These are phyloP conservation scores for Nothoprocta perdicaria DNA, from an alignment of 2,113 vertebrate genomes.

Conservation along the genomic window DNA sequence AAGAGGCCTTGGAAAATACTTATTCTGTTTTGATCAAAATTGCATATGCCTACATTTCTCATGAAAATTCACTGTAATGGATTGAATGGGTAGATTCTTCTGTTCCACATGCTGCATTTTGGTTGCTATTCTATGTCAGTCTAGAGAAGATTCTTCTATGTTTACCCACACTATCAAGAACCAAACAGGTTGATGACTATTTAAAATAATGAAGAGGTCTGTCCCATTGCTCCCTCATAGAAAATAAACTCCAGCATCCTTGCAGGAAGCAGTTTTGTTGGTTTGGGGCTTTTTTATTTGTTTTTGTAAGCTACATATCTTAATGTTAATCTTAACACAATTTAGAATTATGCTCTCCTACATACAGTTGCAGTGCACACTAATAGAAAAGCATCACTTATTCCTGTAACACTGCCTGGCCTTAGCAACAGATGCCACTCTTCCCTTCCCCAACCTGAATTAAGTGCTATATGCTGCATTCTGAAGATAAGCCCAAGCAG, in stretches of 20 bases:
- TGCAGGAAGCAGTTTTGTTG: background rate
- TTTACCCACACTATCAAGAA: background rate
- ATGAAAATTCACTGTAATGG: background rate
- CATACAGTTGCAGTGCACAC: background rate
- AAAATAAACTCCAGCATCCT: background rate
- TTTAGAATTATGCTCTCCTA: background rate
- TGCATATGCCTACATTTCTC: background rate
- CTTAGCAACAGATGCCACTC: background rate
- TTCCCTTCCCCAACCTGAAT: background rate
- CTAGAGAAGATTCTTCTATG: background rate
- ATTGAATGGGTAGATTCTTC: background rate
- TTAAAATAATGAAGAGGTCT: background rate
- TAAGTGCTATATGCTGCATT: background rate
- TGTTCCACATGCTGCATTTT: background rate
- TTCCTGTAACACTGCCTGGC: background rate
- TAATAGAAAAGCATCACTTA: background rate
- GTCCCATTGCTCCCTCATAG: background rate
- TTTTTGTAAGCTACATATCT: background rate
- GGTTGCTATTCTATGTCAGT: background rate
- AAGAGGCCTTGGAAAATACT: background rate
- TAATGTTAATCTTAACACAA: background rate
- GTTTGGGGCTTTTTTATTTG: background rate
- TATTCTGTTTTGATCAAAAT: background rate
- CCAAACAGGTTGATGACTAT: background rate
- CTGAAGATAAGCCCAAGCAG: background rate